Conservation (phyloP, 2,113 vertebrate genomes). For the Eptatretus burgeri region DNA sequence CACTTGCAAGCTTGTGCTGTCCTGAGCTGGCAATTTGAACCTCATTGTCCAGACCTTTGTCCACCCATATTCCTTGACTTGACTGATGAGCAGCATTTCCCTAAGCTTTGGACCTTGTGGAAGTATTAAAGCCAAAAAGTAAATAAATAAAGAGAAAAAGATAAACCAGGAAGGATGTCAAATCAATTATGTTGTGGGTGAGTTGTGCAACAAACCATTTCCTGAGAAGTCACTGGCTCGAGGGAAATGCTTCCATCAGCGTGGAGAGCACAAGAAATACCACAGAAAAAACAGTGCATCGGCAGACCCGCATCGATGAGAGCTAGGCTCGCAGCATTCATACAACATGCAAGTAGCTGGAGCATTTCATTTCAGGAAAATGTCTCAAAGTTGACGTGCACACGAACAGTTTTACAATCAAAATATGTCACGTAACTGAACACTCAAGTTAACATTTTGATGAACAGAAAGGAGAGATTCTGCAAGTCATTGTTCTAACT, state of each 20-base stretch:
- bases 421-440: neutral
- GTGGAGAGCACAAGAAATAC: conserved; percentile 40
- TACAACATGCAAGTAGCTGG: conserved; percentile 40
- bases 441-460: neutral
- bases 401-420: neutral
- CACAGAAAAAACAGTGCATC: conserved; percentile 44
- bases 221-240: conserved; percentile 35
- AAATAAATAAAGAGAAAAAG: no score
- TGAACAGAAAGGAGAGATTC: no score
- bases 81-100: no score
- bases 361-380: neutral
- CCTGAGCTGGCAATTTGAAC: no score
- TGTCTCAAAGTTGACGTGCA: neutral
- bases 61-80: no score
- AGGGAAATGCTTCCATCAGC: conserved; percentile 24
- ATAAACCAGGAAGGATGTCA: no score
- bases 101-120: no score
- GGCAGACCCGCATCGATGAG: conserved; percentile 53
- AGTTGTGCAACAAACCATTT: conserved; percentile 28
- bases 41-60: no score
- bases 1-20: no score
- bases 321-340: conserved; percentile 50
- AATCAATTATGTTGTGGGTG: neutral
- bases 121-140: no score
- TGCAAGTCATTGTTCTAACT: no score